These are phyloP conservation scores for Proterorhinus semilunaris DNA, from an alignment of 2,113 vertebrate genomes.

Conservation along the genomic window DNA sequence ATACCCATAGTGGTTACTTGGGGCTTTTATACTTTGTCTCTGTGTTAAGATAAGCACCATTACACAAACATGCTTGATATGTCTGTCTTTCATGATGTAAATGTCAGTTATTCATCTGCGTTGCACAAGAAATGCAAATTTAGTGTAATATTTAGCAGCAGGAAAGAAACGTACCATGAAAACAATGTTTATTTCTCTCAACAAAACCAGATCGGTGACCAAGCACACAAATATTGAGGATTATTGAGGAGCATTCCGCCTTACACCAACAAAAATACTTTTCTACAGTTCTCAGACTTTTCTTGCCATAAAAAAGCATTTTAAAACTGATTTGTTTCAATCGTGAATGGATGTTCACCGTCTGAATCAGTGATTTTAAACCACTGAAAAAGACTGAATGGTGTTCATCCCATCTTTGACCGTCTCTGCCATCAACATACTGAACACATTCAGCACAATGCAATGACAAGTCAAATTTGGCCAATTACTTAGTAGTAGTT, in stretches of 20 bases:
- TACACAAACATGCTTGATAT: background rate
- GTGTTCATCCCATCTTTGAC: background rate
- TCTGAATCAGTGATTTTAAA: too few species aligned
- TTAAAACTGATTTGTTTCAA: too few species aligned
- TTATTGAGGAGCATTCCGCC: too few species aligned
- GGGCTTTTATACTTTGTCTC: background rate
- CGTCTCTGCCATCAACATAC: conserved; percentile 9
- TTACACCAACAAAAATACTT: too few species aligned
- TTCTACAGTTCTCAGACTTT: too few species aligned
- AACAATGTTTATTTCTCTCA: background rate
- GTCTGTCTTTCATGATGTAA: background rate
- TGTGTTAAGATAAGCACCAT: background rate
- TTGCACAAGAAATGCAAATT: background rate
- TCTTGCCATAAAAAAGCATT: too few species aligned
- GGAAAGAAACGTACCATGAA: background rate
- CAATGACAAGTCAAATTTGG: conserved; percentile 11
- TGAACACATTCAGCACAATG: background rate
- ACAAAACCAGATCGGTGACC: background rate
- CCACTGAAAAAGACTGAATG: too few species aligned
- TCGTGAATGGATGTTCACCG: too few species aligned
- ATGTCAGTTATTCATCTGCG: background rate
- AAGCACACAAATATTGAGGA: background rate
- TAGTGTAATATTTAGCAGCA: background rate
- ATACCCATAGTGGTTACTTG: too few species aligned
- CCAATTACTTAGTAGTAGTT: conserved; percentile 25